phyloP scores from a whole-genome alignment of 2,113 vertebrate genomes.

The Festucalex cinctus region DNA sequence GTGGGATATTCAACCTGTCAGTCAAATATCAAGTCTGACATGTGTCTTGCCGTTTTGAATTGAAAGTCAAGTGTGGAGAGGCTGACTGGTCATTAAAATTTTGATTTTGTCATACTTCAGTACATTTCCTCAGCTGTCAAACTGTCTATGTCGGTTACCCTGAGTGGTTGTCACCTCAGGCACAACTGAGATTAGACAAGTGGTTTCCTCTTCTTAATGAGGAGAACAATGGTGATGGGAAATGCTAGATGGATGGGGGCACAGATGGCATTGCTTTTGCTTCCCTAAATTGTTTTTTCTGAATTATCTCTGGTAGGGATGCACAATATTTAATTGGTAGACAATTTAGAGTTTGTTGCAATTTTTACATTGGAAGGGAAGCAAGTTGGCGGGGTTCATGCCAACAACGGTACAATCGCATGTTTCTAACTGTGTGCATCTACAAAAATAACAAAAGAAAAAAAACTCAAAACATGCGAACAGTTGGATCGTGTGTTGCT shows the following conservation, averaged over 20 bases:
- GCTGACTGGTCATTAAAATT: conserved; percentile 62
- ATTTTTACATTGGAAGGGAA: too few species aligned
- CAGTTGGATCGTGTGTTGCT: too few species aligned
- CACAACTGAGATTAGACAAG: conserved; percentile 29
- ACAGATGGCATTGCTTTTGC: not conserved
- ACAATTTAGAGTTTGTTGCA: not conserved
- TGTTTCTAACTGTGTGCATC: too few species aligned
- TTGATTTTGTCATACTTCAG: conserved; percentile 37
- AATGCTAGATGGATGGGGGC: not conserved
- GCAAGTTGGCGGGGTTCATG: too few species aligned
- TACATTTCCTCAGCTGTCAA: conserved; percentile 60
- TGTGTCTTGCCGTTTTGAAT: conserved; percentile 34
- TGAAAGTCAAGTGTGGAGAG: conserved; percentile 34
- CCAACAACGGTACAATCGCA: too few species aligned
- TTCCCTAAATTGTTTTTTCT: not conserved
- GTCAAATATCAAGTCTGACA: conserved; percentile 63
- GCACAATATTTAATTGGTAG: not conserved
- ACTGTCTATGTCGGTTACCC: conserved; percentile 40
- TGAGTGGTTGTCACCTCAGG: conserved; percentile 49
- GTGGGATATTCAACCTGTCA: conserved; percentile 68
- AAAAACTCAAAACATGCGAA: too few species aligned
- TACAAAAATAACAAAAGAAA: too few species aligned
- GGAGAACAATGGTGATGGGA: conserved; percentile 26
- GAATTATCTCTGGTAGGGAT: not conserved
- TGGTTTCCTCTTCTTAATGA: conserved; percentile 44